Conservation (phyloP, 2,797 vertebrate species). For the Spheniscus humboldti region DNA sequence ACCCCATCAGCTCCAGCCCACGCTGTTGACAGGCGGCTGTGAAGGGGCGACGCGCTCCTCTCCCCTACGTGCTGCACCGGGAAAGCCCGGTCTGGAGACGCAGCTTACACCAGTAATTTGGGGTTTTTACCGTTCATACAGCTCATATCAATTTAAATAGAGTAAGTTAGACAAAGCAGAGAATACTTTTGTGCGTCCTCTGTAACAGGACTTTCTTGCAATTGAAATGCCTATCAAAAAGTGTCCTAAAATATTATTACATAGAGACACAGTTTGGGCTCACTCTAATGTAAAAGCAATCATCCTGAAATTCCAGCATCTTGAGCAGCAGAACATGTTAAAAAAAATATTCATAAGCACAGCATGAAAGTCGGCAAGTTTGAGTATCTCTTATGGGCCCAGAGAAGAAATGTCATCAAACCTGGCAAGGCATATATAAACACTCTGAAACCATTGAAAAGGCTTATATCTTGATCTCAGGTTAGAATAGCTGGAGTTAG, state of each 20-base stretch:
- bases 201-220: not conserved
- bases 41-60: rapidly evolving
- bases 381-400: not conserved
- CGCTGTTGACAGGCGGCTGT: not conserved
- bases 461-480: not conserved
- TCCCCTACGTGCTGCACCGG: not conserved
- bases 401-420: not conserved
- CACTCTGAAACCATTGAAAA: not conserved
- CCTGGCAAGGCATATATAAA: not conserved
- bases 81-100: not conserved
- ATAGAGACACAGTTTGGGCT: not conserved
- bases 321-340: not conserved
- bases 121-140: not conserved
- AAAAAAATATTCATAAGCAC: not conserved
- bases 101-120: not conserved
- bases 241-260: not conserved
- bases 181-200: not conserved
- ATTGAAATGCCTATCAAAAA: not conserved
- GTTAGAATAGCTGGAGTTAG: not conserved
- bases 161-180: not conserved
- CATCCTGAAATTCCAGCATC: not conserved
- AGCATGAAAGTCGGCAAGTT: not conserved
- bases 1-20: not conserved
- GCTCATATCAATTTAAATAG: not conserved
- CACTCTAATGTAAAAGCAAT: not conserved